phyloP scores from a whole-genome alignment of 2,113 vertebrate genomes.

The Raja brachyura region DNA sequence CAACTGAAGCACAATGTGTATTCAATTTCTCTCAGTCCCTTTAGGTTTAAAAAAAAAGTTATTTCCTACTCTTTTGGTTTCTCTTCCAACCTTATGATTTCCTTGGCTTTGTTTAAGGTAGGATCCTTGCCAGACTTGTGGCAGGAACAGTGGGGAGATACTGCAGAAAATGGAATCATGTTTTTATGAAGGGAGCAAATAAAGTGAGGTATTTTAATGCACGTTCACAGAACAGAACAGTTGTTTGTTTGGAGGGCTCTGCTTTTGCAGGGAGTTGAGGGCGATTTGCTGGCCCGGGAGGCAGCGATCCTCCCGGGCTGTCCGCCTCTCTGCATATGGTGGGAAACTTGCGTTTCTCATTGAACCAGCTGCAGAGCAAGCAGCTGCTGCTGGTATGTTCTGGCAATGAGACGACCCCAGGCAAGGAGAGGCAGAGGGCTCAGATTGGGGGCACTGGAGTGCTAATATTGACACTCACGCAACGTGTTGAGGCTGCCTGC shows the following conservation, averaged over 20 bases:
- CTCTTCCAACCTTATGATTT: neutral
- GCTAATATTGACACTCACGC: neutral
- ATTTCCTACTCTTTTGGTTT: conserved; percentile 28
- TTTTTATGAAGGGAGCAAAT: conserved; percentile 22
- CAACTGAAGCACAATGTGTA: conserved; percentile 1
- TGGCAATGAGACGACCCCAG: neutral
- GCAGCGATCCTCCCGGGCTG: neutral
- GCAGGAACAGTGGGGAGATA: neutral
- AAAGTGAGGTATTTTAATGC: neutral
- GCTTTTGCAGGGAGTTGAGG: neutral
- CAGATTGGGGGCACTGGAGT: neutral
- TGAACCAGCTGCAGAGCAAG: conserved; percentile 1
- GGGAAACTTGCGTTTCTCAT: conserved; percentile 8
- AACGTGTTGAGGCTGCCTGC: neutral
- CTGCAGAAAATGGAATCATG: neutral
- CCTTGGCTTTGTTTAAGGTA: conserved; percentile 15
- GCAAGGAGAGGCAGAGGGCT: neutral
- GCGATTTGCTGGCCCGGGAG: neutral
- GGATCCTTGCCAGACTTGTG: conserved; percentile 24
- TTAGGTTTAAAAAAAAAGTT: neutral
- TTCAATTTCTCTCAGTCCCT: conserved; percentile 28
- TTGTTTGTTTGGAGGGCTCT: neutral
- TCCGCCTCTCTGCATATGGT: neutral
- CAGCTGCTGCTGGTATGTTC: neutral
- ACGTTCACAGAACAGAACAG: neutral